Percentiles rank a stretch among this genome's conserved stretches.
These are phyloP conservation scores for Pimephales promelas DNA, from an alignment of 2,113 vertebrate species.

Conservation along the genomic window DNA sequence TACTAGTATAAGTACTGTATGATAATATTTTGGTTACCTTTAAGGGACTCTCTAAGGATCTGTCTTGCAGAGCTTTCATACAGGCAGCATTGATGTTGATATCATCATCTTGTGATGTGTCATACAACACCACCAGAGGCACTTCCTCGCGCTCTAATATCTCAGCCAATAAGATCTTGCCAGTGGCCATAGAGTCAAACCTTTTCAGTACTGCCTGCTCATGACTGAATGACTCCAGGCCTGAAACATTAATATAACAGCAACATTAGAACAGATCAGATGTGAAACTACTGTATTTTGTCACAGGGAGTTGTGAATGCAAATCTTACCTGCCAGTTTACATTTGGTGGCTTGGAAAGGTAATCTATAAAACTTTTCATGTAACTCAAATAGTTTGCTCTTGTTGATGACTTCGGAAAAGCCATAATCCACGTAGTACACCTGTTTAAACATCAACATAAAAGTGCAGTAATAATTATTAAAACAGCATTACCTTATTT, in stretches of 20 bases:
- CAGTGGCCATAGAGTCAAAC: slow-evolving; percentile 86
- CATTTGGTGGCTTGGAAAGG: slow-evolving; percentile 93
- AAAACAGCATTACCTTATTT: not conserved
- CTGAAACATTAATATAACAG: slow-evolving; percentile 66
- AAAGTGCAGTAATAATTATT: not conserved
- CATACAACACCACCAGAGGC: slow-evolving; percentile 91
- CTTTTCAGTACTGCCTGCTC: slow-evolving; percentile 84
- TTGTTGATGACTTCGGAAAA: slow-evolving; percentile 86
- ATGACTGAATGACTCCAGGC: slow-evolving; percentile 86
- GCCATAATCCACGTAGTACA: slow-evolving; percentile 92
- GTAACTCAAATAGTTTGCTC: slow-evolving; percentile 84
- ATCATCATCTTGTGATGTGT: slow-evolving; percentile 95
- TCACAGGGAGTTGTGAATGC: not conserved
- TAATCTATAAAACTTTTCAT: slow-evolving; percentile 82
- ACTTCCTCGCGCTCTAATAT: slow-evolving; percentile 83
- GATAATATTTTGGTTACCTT: slow-evolving; percentile 82
- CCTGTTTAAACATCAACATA: slow-evolving; percentile 69
- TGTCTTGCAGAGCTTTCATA: slow-evolving; percentile 86
- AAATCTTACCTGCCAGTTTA: slow-evolving; percentile 88
- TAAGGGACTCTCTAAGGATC: slow-evolving; percentile 80
- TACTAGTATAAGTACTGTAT: not conserved
- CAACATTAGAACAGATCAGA: slow-evolving; percentile 20
- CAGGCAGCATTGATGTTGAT: slow-evolving; percentile 94
- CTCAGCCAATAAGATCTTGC: slow-evolving; percentile 91
- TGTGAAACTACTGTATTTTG: not conserved